Evolutionary conservation across 1,140 invertebrate species (phyloP), one percentile per base, ranked within the genome.

Genomic region (Harlomillsia oculata): DNA sequence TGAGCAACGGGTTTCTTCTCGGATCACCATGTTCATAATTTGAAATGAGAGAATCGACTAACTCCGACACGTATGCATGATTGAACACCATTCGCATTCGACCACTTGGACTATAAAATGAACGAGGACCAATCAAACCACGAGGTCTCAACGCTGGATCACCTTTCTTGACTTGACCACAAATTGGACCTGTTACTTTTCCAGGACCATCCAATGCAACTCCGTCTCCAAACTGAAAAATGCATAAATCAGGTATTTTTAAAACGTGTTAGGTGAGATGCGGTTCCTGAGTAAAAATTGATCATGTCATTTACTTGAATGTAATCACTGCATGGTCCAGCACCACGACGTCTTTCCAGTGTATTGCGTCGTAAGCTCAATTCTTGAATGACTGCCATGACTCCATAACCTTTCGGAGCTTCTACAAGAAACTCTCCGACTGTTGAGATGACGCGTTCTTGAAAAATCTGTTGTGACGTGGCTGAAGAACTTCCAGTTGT

Each of bases 351-450:
- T 14, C 56, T 26, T 8, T 52, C 56, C 39, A 40, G 34, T 21
- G 40, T 44, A 34, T 32, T 58, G 36, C 36, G 51, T 28, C 56
- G 28, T 23, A 58, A 34, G 16, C 30, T 58, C 14, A 58, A 28
- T 26, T 58, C 56, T 53, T 58, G 56, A 34, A 58, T 46, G n/a
- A 58, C 56, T 11, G 56, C 56, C 13, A 58, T 43, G 14, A 58
- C 23, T 0, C 56, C 56, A 37, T 37, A 58, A 8, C 56, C 49
- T 3, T 16, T 29, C 1, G 56, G 56, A 5, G 56, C 56, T 18
- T 58, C 29, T 5, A 58, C 49, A 1, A 41, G 9, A 43, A 58
- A 58, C 20, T 58, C 56, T 34, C 56, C 56, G 18, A 58, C 41
- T 13, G 56, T 58, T n/a, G 56, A 58, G 37, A 58, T 52, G 8